phyloP scores from a whole-genome alignment of 2,888 invertebrate genomes.

The Sphinx pinastri region DNA sequence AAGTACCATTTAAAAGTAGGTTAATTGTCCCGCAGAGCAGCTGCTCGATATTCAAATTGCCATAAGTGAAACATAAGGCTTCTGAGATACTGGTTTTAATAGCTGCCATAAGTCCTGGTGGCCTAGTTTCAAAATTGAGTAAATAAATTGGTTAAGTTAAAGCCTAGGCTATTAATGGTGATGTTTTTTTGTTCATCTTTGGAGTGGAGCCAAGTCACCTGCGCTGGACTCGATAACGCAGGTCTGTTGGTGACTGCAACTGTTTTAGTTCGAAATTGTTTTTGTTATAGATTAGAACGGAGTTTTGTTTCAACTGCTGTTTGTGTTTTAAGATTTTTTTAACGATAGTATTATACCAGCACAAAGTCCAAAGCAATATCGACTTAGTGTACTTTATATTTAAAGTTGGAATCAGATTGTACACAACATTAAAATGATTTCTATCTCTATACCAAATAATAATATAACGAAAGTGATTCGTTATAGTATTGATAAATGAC shows the following conservation, averaged over 20 bases:
- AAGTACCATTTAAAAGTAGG: constrained; percentile 22
- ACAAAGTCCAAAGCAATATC: no score
- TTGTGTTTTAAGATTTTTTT: no score
- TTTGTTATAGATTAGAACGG: constrained; percentile 7
- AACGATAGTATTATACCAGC: no score
- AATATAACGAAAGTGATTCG: no score
- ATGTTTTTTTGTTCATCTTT: constrained; percentile 11
- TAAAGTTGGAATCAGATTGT: no score
- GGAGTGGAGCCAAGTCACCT: constrained; percentile 4
- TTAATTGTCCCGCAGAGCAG: constrained; percentile 8
- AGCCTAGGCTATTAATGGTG: constrained; percentile 9
- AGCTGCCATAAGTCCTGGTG: background rate
- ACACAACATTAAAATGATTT: no score
- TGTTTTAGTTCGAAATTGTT: background rate
- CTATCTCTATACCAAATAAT: no score
- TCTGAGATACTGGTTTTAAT: background rate
- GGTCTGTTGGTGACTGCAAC: background rate
- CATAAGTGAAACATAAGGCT: constrained; percentile 14
- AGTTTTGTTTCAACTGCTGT: background rate
- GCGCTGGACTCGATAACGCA: background rate
- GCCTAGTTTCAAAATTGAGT: background rate
- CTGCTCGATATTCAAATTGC: constrained; percentile 24
- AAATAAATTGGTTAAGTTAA: constrained; percentile 7
- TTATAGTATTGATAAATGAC: no score
- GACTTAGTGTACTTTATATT: no score